phyloP scores from a whole-genome alignment of 2,888 invertebrate genomes.

The Yponomeuta evonymella region DNA sequence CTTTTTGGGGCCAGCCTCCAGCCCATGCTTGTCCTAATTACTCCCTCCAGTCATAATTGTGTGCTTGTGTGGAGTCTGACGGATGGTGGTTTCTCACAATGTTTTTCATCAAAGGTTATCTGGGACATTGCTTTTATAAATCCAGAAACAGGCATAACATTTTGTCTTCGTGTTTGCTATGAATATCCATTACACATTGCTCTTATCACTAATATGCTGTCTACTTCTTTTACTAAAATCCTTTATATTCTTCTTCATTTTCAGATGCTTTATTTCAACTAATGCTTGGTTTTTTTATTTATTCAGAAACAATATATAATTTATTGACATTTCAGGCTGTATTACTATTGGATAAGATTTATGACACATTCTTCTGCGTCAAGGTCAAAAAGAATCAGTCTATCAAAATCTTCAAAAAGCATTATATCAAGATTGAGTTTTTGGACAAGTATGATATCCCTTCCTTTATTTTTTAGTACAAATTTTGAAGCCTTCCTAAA shows the following conservation, averaged over 20 bases:
- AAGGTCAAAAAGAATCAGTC: conserved; percentile 67
- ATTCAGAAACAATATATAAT: conserved; percentile 32
- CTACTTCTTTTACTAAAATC: neutral
- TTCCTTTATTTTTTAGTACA: conserved; percentile 23
- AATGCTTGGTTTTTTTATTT: conserved; percentile 8
- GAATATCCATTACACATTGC: too few species aligned
- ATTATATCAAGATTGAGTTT: conserved; percentile 84
- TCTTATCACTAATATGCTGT: neutral
- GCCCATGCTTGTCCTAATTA: too few species aligned
- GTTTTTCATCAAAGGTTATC: too few species aligned
- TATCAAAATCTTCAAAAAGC: conserved; percentile 78
- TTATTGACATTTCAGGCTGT: conserved; percentile 76
- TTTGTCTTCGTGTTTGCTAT: too few species aligned
- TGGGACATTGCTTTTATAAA: too few species aligned
- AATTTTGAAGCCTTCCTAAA: conserved; percentile 9
- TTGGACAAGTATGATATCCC: conserved; percentile 75
- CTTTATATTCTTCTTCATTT: neutral
- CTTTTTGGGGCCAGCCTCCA: too few species aligned
- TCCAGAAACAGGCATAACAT: too few species aligned
- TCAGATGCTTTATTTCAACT: conserved; percentile 1
- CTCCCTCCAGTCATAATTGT: too few species aligned
- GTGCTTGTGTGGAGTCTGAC: too few species aligned
- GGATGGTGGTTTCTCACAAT: too few species aligned
- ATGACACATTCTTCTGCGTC: conserved; percentile 71
- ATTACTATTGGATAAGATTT: conserved; percentile 81